phyloP scores from a whole-genome alignment of 1,140 invertebrate species.

The Magallana gigas region DNA sequence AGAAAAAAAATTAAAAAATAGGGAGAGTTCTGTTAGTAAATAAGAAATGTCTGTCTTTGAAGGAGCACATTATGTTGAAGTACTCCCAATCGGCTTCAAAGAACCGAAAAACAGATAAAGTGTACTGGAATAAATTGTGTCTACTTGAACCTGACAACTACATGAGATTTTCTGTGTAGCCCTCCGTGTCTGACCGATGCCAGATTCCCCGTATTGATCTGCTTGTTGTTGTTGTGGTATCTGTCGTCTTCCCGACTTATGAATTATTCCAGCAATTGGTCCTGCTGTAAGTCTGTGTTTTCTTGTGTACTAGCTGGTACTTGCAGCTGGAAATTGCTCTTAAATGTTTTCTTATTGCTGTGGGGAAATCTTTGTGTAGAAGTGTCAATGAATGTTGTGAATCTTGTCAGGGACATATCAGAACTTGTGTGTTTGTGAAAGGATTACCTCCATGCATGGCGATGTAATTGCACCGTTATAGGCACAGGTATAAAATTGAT shows the following conservation, averaged over 20 bases:
- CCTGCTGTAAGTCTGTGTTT: neutral
- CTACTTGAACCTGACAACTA: conserved; percentile 33
- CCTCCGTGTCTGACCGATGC: conserved; percentile 16
- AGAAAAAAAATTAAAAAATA: neutral
- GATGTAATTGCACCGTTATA: neutral
- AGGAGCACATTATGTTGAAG: neutral
- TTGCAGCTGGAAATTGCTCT: neutral
- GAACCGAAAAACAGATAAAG: conserved; percentile 15
- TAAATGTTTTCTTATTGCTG: neutral
- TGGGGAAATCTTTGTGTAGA: neutral
- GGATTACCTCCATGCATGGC: neutral
- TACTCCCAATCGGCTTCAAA: conserved; percentile 32
- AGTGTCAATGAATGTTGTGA: neutral
- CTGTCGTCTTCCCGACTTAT: conserved; percentile 6
- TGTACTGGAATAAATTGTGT: conserved; percentile 33
- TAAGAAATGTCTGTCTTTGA: conserved; percentile 11
- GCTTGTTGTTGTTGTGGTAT: neutral
- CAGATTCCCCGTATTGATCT: conserved; percentile 8
- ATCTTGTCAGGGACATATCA: too few species aligned
- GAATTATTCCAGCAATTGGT: neutral
- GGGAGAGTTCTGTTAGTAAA: conserved; percentile 22
- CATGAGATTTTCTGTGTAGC: conserved; percentile 7
- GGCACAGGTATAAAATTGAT: neutral
- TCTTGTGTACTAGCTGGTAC: neutral
- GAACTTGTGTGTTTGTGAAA: too few species aligned